These are phyloP conservation scores for Rhinichthys klamathensis DNA, from an alignment of 2,113 vertebrate species.

Conservation along the genomic window DNA sequence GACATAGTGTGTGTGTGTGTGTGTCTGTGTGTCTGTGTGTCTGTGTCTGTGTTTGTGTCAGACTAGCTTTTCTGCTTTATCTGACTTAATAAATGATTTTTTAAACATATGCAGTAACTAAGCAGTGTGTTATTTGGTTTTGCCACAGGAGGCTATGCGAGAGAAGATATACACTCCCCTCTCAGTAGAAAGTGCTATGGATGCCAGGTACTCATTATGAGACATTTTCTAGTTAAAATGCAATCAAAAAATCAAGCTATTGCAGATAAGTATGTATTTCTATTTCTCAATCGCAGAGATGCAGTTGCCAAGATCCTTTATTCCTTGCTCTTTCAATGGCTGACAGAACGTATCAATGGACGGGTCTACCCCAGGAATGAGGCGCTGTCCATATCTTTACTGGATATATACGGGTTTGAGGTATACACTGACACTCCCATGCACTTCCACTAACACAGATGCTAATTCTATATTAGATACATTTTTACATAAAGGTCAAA, in stretches of 20 bases:
- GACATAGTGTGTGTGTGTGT: slow-evolving; percentile 20
- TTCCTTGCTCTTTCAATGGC: slow-evolving; percentile 92
- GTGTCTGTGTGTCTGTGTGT: too few relatives aligned
- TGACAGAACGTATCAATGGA: slow-evolving; percentile 90
- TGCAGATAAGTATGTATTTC: background rate
- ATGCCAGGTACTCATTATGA: slow-evolving; percentile 84
- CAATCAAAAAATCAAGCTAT: too few relatives aligned
- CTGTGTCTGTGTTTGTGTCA: too few relatives aligned
- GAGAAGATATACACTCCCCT: slow-evolving; percentile 96
- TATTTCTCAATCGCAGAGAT: slow-evolving; percentile 79
- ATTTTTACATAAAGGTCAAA: background rate
- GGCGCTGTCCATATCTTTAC: slow-evolving; percentile 88
- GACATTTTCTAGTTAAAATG: background rate
- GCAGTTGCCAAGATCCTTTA: slow-evolving; percentile 99
- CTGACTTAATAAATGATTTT: background rate
- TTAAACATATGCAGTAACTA: background rate
- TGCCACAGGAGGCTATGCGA: slow-evolving; percentile 83
- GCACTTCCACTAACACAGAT: background rate
- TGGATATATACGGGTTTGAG: slow-evolving; percentile 99
- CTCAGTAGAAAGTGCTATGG: slow-evolving; percentile 93
- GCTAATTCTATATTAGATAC: background rate
- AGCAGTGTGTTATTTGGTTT: background rate
- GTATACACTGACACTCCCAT: slow-evolving; percentile 64
- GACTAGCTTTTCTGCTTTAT: background rate
- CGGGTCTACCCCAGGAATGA: slow-evolving; percentile 89